phyloP scores from a whole-genome alignment of 2,113 vertebrate genomes.

The Ptychochromis oligacanthus region DNA sequence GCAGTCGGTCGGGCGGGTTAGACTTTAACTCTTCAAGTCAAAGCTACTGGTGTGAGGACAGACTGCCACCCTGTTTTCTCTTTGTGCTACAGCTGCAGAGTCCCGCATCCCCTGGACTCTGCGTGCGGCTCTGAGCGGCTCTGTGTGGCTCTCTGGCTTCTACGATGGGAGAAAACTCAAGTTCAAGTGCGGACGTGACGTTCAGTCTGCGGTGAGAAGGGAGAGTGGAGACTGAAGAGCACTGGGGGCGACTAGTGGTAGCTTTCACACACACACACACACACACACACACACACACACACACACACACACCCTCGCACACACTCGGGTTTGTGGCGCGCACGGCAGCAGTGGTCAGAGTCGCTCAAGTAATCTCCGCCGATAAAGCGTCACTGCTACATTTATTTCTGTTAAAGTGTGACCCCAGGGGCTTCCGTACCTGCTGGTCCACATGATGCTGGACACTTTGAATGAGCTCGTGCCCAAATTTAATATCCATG shows the following conservation, averaged over 20 bases:
- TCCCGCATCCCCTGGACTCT: slow-evolving; percentile 56
- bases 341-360: slow-evolving; percentile 58
- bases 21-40: slow-evolving; percentile 67
- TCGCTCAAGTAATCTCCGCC: slow-evolving; percentile 27
- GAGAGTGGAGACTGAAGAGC: slow-evolving; percentile 91
- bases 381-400: not conserved
- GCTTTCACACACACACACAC: slow-evolving; percentile 86
- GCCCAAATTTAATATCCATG: not conserved
- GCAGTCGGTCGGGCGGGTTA: slow-evolving; percentile 14
- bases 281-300: slow-evolving; percentile 36
- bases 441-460: not conserved
- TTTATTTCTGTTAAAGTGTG: not conserved
- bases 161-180: slow-evolving; percentile 99
- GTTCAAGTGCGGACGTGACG: slow-evolving; percentile 99
- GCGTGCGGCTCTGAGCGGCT: slow-evolving; percentile 83
- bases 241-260: slow-evolving; percentile 99
- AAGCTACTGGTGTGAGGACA: slow-evolving; percentile 58
- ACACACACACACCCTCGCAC: slow-evolving; percentile 31
- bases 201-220: slow-evolving; percentile 95
- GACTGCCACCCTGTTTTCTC: slow-evolving; percentile 40
- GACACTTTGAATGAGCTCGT: slow-evolving; percentile 15
- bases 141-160: slow-evolving; percentile 87
- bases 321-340: slow-evolving; percentile 32
- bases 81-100: slow-evolving; percentile 35
- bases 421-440: not conserved